phyloP scores from a whole-genome alignment of 2,797 vertebrate genomes.

The Dallia pectoralis region DNA sequence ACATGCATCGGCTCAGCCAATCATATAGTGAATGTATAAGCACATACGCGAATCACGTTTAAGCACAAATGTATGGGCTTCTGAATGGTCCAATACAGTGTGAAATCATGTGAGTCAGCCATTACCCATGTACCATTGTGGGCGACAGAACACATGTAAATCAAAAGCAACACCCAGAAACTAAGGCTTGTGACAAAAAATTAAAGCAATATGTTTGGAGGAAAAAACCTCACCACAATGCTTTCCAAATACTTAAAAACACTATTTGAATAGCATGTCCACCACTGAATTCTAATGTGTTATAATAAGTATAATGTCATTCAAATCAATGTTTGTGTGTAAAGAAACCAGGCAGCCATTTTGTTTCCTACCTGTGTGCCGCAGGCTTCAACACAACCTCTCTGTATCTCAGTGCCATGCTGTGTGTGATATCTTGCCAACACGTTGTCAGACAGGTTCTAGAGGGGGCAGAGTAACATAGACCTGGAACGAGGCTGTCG shows the following conservation, averaged over 20 bases:
- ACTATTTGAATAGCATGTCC: slow-evolving; percentile 46
- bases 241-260: slow-evolving; percentile 19
- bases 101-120: slow-evolving; percentile 25
- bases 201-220: slow-evolving; percentile 16
- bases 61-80: slow-evolving; percentile 54
- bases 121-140: slow-evolving; percentile 23
- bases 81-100: slow-evolving; percentile 25
- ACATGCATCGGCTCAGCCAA: slow-evolving; percentile 9
- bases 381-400: slow-evolving; percentile 50
- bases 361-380: slow-evolving; percentile 61
- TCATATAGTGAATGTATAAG: slow-evolving; percentile 12
- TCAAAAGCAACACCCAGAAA: slow-evolving; percentile 26
- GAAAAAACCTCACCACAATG: slow-evolving; percentile 19
- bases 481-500: not conserved
- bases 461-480: not conserved
- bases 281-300: slow-evolving; percentile 64
- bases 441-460: not conserved
- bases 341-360: slow-evolving; percentile 28
- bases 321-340: slow-evolving; percentile 42
- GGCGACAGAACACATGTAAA: slow-evolving; percentile 41
- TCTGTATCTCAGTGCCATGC: not conserved
- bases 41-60: slow-evolving; percentile 32
- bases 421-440: not conserved
- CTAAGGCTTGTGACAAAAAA: slow-evolving; percentile 30
- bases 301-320: slow-evolving; percentile 49